Percentiles rank a stretch among this genome's conserved stretches.
phyloP scores from a whole-genome alignment of 2,797 vertebrate genomes.

The Acanthis flammea region DNA sequence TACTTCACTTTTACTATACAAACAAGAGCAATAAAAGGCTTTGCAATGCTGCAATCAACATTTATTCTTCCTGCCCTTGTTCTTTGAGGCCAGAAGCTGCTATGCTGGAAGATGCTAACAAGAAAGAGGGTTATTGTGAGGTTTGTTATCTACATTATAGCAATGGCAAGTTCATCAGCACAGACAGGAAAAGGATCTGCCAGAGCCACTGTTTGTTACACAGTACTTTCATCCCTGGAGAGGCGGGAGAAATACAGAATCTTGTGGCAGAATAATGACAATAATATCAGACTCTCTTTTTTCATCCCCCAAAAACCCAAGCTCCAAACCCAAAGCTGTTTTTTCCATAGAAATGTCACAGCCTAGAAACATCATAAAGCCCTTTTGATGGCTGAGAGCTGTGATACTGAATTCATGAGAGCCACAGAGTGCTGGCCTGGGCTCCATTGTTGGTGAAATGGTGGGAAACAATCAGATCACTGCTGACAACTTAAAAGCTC shows the following conservation, averaged over 20 bases:
- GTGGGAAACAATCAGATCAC: constrained; percentile 27
- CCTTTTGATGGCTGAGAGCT: constrained; percentile 4
- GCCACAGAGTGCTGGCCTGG: not conserved
- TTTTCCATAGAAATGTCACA: constrained; percentile 9
- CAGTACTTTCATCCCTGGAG: not conserved
- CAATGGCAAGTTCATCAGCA: constrained; percentile 11
- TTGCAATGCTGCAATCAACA: not conserved
- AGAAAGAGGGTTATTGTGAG: not conserved
- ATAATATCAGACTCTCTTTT: not conserved
- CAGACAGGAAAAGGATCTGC: not conserved
- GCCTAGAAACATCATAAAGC: not conserved
- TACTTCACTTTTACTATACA: not conserved
- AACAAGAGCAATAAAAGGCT: not conserved
- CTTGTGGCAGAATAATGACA: not conserved
- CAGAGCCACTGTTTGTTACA: not conserved
- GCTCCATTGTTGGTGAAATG: constrained; percentile 10
- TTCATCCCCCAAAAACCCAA: not conserved
- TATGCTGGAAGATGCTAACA: not conserved
- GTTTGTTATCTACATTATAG: constrained; percentile 1
- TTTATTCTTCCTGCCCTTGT: not conserved
- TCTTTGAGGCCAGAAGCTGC: not conserved
- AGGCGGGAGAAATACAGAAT: not conserved
- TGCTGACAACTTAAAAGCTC: constrained; percentile 21
- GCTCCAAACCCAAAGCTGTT: not conserved
- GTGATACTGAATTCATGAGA: not conserved